Evolutionary conservation across 2,113 vertebrate genomes (phyloP).

Genomic region (Microtus ochrogaster): DNA sequence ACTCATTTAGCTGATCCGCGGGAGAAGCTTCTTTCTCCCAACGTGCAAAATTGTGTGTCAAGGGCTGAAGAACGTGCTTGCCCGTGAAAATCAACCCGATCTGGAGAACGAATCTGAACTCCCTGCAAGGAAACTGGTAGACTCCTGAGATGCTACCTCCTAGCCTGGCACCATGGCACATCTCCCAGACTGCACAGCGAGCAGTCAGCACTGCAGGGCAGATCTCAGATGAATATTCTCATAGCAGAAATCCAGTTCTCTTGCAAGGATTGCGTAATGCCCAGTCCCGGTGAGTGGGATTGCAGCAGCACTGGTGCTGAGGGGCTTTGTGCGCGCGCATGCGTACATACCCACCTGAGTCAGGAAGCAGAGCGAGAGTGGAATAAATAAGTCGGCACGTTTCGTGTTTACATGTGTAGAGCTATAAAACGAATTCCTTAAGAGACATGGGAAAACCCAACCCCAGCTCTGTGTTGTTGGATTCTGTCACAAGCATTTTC

Average conservation of each 20-base stretch:
- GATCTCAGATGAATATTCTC: neutral
- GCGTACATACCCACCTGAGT: too few species aligned
- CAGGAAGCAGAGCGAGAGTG: neutral
- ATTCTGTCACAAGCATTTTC: slow-evolving; percentile 43
- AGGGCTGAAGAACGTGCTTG: neutral
- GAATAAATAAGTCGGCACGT: neutral
- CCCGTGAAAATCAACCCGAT: neutral
- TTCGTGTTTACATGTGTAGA: neutral
- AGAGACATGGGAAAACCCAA: neutral
- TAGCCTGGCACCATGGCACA: neutral
- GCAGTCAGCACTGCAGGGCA: neutral
- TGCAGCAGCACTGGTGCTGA: too few species aligned
- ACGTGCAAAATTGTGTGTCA: neutral
- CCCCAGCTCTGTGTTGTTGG: neutral
- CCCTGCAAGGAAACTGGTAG: neutral
- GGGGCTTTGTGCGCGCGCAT: neutral
- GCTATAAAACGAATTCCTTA: neutral
- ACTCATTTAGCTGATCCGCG: neutral
- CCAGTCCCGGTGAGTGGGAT: too few species aligned
- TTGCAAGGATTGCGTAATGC: neutral
- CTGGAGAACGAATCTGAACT: neutral
- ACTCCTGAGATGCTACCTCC: neutral
- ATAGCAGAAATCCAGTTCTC: neutral
- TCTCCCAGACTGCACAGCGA: neutral
- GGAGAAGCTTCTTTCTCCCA: neutral